Evolutionary conservation across 2,113 vertebrate species (phyloP), one percentile per base, ranked within the genome.

Genomic region (Plecotus auritus): DNA sequence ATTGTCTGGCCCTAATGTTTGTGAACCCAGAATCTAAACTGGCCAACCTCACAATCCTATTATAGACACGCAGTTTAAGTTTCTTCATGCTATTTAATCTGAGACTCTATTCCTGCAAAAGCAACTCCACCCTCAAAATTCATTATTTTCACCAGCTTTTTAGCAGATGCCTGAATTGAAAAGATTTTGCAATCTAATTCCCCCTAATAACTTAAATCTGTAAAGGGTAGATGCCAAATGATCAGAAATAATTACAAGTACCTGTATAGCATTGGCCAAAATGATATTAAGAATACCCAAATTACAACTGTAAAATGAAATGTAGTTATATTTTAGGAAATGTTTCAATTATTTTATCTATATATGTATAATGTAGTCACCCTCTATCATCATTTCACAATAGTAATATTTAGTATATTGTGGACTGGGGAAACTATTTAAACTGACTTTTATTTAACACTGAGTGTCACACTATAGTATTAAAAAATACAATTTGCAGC

Each of bases 71-170:
- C 49, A 90, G 59, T 76, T 66, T 49, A 76, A 87, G 9, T 86
- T 88, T 76, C 84, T 78, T 94, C 17, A 7, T 72, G 81, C 18
- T 61, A 89, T 49, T 93, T 67, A 94, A 95, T 56, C 49, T 49
- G 70, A 90, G 28, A 26, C 47, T 49, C 17, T 45, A 51, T 40
- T 76, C 76, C 76, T 61, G 35, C 72, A 95, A 93, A 93, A 76
- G 49, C 80, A 96, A 85, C 51, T 49, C 51, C 51, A 80, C 61
- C 56, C 51, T 92, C 85, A 88, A 93, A 91, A 93, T 67, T 81
- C 85, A 40, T 32, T 94, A 30, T 77, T 94, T 96, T 86, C 80
- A 89, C 22, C n/a, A 72, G 37, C 42, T 85, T 89, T 95, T 93
- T 70, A 85, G 56, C 40, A 77, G 86, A 86, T 73, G 13, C 54